Evolutionary conservation across 2,113 vertebrate species (phyloP).

Genomic region (Nematolebias whitei): DNA sequence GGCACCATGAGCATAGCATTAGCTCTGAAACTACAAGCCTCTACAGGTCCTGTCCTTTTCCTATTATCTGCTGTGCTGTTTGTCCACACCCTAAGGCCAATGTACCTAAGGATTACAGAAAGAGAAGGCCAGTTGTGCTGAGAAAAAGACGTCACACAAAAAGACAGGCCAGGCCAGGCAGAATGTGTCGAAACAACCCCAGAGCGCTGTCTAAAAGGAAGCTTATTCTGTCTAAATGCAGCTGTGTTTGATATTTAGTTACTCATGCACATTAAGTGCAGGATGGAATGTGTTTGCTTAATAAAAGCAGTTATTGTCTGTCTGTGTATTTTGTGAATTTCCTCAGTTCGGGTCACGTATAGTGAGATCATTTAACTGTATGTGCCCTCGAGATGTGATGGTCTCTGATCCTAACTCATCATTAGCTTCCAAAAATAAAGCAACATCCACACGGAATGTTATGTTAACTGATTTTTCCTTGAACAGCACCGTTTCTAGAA

Average conservation of each 20-base stretch:
- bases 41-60: constrained; percentile 43
- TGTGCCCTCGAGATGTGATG: neutral
- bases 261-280: neutral
- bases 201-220: constrained; percentile 10
- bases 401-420: too few species aligned
- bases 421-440: neutral
- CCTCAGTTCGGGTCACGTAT: neutral
- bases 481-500: too few species aligned
- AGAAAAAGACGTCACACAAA: constrained; percentile 11
- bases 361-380: constrained; percentile 3
- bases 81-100: constrained; percentile 63
- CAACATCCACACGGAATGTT: too few species aligned
- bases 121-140: constrained; percentile 3
- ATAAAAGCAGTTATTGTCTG: constrained; percentile 10
- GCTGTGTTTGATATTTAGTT: constrained; percentile 49
- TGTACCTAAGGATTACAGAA: constrained; percentile 35
- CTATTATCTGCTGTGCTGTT: constrained; percentile 25
- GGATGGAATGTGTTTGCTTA: constrained; percentile 4
- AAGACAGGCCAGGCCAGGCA: neutral
- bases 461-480: too few species aligned
- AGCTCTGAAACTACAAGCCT: constrained; percentile 28
- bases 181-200: constrained; percentile 29
- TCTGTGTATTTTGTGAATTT: constrained; percentile 5
- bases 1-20: constrained; percentile 14
- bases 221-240: constrained; percentile 26